Evolutionary conservation across 1,140 invertebrate genomes (phyloP), one percentile per base, ranked within the genome.

Genomic region (Drosophila takahashii): DNA sequence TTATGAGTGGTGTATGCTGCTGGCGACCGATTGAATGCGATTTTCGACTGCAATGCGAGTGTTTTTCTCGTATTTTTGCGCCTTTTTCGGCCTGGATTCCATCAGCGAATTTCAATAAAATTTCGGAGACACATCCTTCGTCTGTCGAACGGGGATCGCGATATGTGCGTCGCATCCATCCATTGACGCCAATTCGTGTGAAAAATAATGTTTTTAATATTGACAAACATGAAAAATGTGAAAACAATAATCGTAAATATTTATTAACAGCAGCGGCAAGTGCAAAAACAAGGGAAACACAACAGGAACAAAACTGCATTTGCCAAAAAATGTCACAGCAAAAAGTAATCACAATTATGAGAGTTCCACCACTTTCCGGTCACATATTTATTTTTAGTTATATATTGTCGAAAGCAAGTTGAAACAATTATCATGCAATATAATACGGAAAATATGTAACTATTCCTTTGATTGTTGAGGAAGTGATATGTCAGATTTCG

Each of bases 221-320:
- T 89, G 89, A 69, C 89, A 78, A 57, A 77, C 84, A 79, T 91
- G 89, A 91, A 70, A 91, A 90, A 91, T 91, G 89, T 79, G 89
- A 79, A 91, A 91, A 91, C 89, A 91, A 91, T 91, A 91, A 91
- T 91, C 89, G 84, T 91, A 91, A 89, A 91, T 91, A 85, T 89
- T 91, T 91, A 85, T 91, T 77, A 79, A 65, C 79, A 81, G 53
- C 47, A 83, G 45, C 44, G 50, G 42, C 8, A 45, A 70, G 34
- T 36, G 26, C 16, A 52, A 59, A 51, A 48, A 53, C 11, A 59
- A 34, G 36, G 27, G n/a, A 18, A 53, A 15, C 32, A 32, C 32
- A 67, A 39, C 41, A 56, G 10, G 15, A 70, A 1, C 22, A 32
- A 29, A 27, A 42, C 7, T 39, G 13, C 15, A 51, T 10, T 54